Base-by-base conservation (phyloP, 2,888 invertebrate species). In the Teinopalpus imperialis region DNA sequence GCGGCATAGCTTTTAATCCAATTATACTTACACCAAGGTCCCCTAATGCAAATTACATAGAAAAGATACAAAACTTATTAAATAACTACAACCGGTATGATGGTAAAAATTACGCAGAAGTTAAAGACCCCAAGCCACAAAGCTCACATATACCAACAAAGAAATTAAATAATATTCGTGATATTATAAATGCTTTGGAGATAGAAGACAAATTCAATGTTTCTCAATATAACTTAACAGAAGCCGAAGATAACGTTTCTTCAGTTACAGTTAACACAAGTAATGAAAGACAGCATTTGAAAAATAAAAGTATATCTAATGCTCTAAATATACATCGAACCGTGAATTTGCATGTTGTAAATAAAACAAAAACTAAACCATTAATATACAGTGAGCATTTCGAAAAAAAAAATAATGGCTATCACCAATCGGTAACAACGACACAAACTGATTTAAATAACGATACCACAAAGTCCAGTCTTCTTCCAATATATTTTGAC, bases 1-100 rank as follows among this genome's bases (percentile, higher is more conserved):
- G 86, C 26, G 88, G 88, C 1, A 69, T 88, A 40, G 74, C 78
- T 24, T 69, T 88, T 40, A 69, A 80, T 58, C 85, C 87, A 16
- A 43, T 61, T 8, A 67, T 85, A 51, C 60, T 87, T 30, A 80
- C 68, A 7, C 69, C 78, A 7, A 56, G 57, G 36, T 66, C 71
- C 13, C 68, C 74, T 5, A 57, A 74, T 52, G 51, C 59, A 12
- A 40, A 63, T 34, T 81, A 81, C 50, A 61, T 69, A 9, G 68
- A 82, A 41, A 80, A 81, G 53, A 24, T 86, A 20, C 53, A 73
- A 24, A 57, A 60, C 26, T 47, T 81, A 21, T 51, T 87, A 1
- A 56, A 64, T 53, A 66, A 63, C 21, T 76, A 66, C 51, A 53
- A 58, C 30, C 53, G 60, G 9, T 27, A 41, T 21, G 48, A 42